These are phyloP conservation scores for Teleogryllus occipitalis DNA, from an alignment of 1,140 invertebrate genomes.

Conservation along the genomic window DNA sequence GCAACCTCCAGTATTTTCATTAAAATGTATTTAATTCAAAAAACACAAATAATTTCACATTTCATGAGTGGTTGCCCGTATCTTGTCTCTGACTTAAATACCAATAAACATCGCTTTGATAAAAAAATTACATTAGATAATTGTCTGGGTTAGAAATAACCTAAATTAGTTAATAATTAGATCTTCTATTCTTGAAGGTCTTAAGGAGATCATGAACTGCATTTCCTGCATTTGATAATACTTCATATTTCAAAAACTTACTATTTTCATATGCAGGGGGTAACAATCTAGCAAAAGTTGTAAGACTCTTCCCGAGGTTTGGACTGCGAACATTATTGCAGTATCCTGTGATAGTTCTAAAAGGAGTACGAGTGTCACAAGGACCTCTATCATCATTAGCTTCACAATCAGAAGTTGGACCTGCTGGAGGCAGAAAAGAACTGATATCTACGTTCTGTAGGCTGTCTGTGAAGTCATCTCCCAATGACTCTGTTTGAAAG, in stretches of 20 bases:
- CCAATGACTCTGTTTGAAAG: slow-evolving; percentile 24
- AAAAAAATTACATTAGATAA: too few relatives aligned
- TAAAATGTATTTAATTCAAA: not conserved
- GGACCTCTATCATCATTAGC: slow-evolving; percentile 42
- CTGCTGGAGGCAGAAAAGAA: slow-evolving; percentile 41
- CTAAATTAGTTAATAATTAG: too few relatives aligned
- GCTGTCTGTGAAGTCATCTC: slow-evolving; percentile 22
- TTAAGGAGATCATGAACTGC: too few relatives aligned
- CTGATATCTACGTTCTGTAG: slow-evolving; percentile 61
- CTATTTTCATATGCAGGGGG: slow-evolving; percentile 86
- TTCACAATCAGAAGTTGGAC: slow-evolving; percentile 39
- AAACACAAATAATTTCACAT: too few relatives aligned
- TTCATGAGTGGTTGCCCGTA: too few relatives aligned
- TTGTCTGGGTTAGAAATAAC: too few relatives aligned
- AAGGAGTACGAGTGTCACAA: slow-evolving; percentile 74
- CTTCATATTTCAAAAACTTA: slow-evolving; percentile 25
- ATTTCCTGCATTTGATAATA: too few relatives aligned
- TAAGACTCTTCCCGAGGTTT: slow-evolving; percentile 72
- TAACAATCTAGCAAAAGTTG: slow-evolving; percentile 75
- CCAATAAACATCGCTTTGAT: too few relatives aligned
- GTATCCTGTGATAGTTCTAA: slow-evolving; percentile 73
- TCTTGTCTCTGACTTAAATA: too few relatives aligned
- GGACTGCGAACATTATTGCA: slow-evolving; percentile 89
- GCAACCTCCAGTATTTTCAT: not conserved
- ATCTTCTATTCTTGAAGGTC: too few relatives aligned